These are phyloP conservation scores for Alligator mississippiensis DNA, from an alignment of 2,113 vertebrate genomes.

Conservation along the genomic window DNA sequence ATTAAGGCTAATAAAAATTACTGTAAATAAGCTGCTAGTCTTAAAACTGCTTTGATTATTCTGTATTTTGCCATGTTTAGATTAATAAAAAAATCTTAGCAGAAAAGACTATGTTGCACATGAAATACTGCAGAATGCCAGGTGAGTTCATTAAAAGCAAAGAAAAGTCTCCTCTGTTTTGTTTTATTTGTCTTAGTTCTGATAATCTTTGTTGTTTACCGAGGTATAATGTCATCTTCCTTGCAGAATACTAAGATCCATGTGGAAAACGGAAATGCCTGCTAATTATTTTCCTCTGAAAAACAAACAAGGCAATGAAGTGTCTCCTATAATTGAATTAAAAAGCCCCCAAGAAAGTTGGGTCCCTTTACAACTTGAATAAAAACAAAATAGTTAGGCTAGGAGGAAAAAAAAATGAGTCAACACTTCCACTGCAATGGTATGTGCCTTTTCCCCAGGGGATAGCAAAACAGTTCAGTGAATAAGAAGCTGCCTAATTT, in stretches of 20 bases:
- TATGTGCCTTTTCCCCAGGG: background rate
- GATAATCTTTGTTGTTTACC: slow-evolving; percentile 61
- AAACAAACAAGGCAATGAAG: slow-evolving; percentile 67
- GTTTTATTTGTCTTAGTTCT: slow-evolving; percentile 68
- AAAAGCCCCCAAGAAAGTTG: slow-evolving; percentile 50
- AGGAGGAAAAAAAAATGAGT: background rate
- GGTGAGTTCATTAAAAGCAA: slow-evolving; percentile 43
- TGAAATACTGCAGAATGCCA: slow-evolving; percentile 1
- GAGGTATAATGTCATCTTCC: slow-evolving; percentile 61
- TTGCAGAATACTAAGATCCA: slow-evolving; percentile 65
- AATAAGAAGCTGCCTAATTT: slow-evolving; percentile 22
- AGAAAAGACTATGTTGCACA: slow-evolving; percentile 48
- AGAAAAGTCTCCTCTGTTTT: slow-evolving; percentile 13
- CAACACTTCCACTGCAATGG: background rate
- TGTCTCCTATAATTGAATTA: slow-evolving; percentile 71
- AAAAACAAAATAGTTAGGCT: slow-evolving; percentile 47
- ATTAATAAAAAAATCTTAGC: slow-evolving; percentile 32
- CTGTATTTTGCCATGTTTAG: background rate
- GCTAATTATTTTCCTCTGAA: slow-evolving; percentile 71
- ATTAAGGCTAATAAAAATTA: slow-evolving; percentile 58
- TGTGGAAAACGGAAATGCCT: slow-evolving; percentile 68
- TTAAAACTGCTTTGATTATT: slow-evolving; percentile 21
- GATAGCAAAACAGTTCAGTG: background rate
- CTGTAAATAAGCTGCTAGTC: slow-evolving; percentile 35
- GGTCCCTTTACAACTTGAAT: slow-evolving; percentile 40